Percentiles rank a stretch among this genome's conserved stretches.
phyloP scores from a whole-genome alignment of 2,113 vertebrate species.

The mouse (Mus musculus) region DNA sequence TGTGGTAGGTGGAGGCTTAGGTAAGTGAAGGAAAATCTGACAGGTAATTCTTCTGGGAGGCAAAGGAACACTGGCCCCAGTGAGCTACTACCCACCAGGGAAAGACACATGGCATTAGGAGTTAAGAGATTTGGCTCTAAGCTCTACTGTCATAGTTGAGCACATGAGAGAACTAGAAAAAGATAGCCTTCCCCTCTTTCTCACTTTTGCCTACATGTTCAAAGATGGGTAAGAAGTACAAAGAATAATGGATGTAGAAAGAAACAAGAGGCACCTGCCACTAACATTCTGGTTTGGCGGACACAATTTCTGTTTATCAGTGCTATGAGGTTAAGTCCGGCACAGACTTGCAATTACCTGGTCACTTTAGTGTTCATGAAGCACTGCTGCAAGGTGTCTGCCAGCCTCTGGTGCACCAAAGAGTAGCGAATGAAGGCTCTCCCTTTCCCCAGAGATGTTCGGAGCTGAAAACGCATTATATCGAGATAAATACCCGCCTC shows the following conservation, averaged over 20 bases:
- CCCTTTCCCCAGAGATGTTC: slow-evolving; percentile 96
- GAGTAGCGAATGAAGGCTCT: slow-evolving; percentile 97
- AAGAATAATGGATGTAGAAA: not conserved
- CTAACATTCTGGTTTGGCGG: not conserved
- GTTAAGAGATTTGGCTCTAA: not conserved
- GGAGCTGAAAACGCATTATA: slow-evolving; percentile 88
- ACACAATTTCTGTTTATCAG: not conserved
- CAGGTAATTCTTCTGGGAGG: not conserved
- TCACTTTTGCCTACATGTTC: too few species aligned
- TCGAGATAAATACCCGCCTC: slow-evolving; percentile 61
- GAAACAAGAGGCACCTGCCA: not conserved
- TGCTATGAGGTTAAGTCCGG: not conserved
- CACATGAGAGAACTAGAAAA: not conserved
- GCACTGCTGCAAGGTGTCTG: slow-evolving; percentile 97
- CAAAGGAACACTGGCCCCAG: not conserved
- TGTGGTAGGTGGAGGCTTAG: not conserved
- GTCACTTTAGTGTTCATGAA: slow-evolving; percentile 95
- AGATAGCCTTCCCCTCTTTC: not conserved
- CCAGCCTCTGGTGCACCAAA: slow-evolving; percentile 95
- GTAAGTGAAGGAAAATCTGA: not conserved
- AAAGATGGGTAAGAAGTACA: not conserved
- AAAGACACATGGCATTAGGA: not conserved
- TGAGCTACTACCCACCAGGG: too few species aligned
- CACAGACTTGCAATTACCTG: slow-evolving; percentile 84
- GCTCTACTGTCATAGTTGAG: not conserved